Percentiles rank a stretch among this genome's conserved stretches.
These are phyloP conservation scores for Cottoperca gobio DNA, from an alignment of 2,797 vertebrate genomes.

Conservation along the genomic window DNA sequence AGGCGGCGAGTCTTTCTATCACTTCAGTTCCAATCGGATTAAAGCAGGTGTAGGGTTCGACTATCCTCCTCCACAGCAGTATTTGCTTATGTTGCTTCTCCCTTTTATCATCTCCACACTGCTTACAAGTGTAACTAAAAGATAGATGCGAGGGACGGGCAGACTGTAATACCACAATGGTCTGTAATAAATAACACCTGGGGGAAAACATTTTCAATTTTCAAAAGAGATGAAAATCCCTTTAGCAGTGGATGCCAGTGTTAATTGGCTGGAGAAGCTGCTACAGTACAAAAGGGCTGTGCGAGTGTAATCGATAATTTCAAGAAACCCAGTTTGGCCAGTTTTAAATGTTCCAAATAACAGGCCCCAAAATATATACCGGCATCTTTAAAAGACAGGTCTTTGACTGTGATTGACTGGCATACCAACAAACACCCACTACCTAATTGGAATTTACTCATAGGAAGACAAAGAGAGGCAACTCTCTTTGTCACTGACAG, in stretches of 20 bases:
- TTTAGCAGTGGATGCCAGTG: conserved; percentile 12
- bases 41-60: conserved; percentile 45
- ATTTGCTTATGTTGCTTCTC: conserved; percentile 26
- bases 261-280: conserved; percentile 48
- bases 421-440: conserved; percentile 53
- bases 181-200: conserved; percentile 28
- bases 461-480: conserved; percentile 66
- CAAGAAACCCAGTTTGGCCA: conserved; percentile 16
- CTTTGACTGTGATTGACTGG: conserved; percentile 68
- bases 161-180: conserved; percentile 14
- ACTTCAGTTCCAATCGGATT: conserved; percentile 31
- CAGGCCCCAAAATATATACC: conserved; percentile 47
- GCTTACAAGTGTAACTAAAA: conserved; percentile 22
- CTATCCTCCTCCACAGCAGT: conserved; percentile 41
- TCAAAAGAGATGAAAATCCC: conserved; percentile 40
- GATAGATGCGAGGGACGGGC: conserved; percentile 5
- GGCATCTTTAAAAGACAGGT: conserved; percentile 56
- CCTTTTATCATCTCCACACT: conserved; percentile 7
- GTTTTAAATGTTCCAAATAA: conserved; percentile 63
- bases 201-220: conserved; percentile 41
- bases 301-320: conserved; percentile 51
- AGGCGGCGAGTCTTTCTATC: not conserved
- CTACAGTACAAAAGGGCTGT: conserved; percentile 12
- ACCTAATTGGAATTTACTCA: conserved; percentile 74
- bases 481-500: conserved; percentile 70